Base-by-base conservation (phyloP, 2,888 invertebrate genomes). In the Psylliodes chrysocephalus region DNA sequence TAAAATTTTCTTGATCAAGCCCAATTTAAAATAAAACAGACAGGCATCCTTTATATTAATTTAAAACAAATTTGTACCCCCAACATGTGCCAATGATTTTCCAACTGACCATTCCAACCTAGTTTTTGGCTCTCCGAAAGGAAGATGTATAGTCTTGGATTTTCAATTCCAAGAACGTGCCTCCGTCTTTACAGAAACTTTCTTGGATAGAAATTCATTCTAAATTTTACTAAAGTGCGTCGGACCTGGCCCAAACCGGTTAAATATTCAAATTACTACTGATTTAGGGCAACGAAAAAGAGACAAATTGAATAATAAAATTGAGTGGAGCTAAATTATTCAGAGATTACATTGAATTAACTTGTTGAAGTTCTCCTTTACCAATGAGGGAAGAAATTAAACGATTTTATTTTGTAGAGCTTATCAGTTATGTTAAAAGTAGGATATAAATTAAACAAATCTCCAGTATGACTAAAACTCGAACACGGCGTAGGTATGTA, bases 211-310 rank as follows among this genome's bases (percentile, higher is more conserved):
- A 19, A 55, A 55, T 55, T 17, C 44, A 18, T 55, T 55, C 44
- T 46, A 44, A 42, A 42, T 55, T 55, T 55, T 33, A 55, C 30
- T 30, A 33, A 18, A 18, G 19, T 55, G 30, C 55, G 46, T 55
- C 42, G 44, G 44, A 55, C 44, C 55, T 55, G 22, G 42, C 42
- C 30, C 42, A 8, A 33, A 1, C 8, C 42, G 42, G 53, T 54
- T 42, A 54, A 54, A 54, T 54, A 54, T 54, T 54, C 54, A 54
- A 42, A 54, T 54, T 54, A 42, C 28, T n/a, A 42, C 54, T 28
- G 42, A 54, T 40, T 54, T 54, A 54, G n/a, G 12, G 42, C 17
- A 7, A 12, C 5, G 1, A 4, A 14, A 19, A 6, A 28, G 17
- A 54, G 25, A 42, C 28, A 54, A 54, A 54, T 54, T 38, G 35